phyloP scores from a whole-genome alignment of 2,797 vertebrate genomes.

The Typhlichthys eigenmanni region DNA sequence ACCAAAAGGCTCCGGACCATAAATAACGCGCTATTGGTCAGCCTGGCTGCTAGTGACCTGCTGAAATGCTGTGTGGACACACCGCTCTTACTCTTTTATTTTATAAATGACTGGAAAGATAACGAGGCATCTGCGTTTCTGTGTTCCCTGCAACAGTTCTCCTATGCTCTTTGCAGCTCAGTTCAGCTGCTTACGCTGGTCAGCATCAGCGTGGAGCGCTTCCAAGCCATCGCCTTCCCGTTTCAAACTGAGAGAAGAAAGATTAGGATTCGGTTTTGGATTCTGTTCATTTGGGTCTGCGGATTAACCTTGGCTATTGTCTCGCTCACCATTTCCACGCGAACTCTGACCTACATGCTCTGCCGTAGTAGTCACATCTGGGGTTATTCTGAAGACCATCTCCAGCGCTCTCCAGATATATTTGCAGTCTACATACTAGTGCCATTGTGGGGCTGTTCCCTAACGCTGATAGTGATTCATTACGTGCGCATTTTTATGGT shows the following conservation, averaged over 20 bases:
- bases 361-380: slow-evolving; percentile 33
- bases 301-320: slow-evolving; percentile 48
- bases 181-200: slow-evolving; percentile 71
- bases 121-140: slow-evolving; percentile 18
- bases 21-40: slow-evolving; percentile 64
- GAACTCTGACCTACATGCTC: slow-evolving; percentile 46
- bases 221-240: slow-evolving; percentile 63
- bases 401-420: slow-evolving; percentile 27
- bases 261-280: slow-evolving; percentile 51
- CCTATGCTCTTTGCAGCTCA: slow-evolving; percentile 66
- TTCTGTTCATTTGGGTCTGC: slow-evolving; percentile 57
- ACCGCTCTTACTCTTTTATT: slow-evolving; percentile 56
- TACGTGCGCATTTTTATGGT: slow-evolving; percentile 67
- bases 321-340: slow-evolving; percentile 49
- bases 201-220: slow-evolving; percentile 69
- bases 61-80: slow-evolving; percentile 66
- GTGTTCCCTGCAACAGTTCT: slow-evolving; percentile 67
- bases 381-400: neutral
- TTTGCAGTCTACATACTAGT: slow-evolving; percentile 66
- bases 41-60: slow-evolving; percentile 61
- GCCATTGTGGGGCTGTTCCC: slow-evolving; percentile 59
- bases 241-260: slow-evolving; percentile 54
- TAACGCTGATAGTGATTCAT: slow-evolving; percentile 60
- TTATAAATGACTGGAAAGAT: slow-evolving; percentile 21
- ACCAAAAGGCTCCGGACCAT: slow-evolving; percentile 58